These are phyloP conservation scores for Morone chrysops DNA, from an alignment of 2,113 vertebrate species.

Conservation along the genomic window DNA sequence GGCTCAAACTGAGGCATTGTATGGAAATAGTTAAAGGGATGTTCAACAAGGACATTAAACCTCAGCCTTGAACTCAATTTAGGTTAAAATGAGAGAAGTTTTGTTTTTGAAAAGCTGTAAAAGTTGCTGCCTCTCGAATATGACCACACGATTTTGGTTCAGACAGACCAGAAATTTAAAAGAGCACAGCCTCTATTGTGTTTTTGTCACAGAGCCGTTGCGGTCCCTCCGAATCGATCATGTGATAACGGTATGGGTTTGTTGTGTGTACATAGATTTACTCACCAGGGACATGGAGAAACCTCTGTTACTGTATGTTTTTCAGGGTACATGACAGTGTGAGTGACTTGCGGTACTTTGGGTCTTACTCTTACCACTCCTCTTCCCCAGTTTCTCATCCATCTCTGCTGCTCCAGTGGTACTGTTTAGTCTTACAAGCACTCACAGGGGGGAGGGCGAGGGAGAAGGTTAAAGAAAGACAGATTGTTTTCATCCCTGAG, in stretches of 20 bases:
- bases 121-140: conserved; percentile 15
- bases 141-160: conserved; percentile 27
- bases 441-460: conserved; percentile 7
- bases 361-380: conserved; percentile 19
- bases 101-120: conserved; percentile 18
- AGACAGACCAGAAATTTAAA: neutral
- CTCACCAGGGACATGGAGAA: conserved; percentile 21
- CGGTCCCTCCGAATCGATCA: neutral
- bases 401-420: conserved; percentile 28
- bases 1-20: neutral
- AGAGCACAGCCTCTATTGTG: conserved; percentile 16
- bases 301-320: conserved; percentile 13
- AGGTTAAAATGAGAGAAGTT: neutral
- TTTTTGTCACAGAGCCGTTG: conserved; percentile 20
- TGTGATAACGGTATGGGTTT: conserved; percentile 30
- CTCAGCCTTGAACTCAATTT: neutral
- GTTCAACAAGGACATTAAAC: conserved; percentile 1
- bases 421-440: conserved; percentile 32
- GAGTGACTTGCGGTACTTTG: conserved; percentile 27
- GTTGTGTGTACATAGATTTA: conserved; percentile 27
- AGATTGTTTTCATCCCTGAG: conserved; percentile 53
- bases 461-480: conserved; percentile 47
- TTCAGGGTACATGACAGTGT: conserved; percentile 22
- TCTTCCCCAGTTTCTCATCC: neutral
- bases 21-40: neutral